Percentiles rank a stretch among this genome's conserved stretches.
Conservation (phyloP, 2,113 vertebrate species). For the Chelonoidis abingdonii region DNA sequence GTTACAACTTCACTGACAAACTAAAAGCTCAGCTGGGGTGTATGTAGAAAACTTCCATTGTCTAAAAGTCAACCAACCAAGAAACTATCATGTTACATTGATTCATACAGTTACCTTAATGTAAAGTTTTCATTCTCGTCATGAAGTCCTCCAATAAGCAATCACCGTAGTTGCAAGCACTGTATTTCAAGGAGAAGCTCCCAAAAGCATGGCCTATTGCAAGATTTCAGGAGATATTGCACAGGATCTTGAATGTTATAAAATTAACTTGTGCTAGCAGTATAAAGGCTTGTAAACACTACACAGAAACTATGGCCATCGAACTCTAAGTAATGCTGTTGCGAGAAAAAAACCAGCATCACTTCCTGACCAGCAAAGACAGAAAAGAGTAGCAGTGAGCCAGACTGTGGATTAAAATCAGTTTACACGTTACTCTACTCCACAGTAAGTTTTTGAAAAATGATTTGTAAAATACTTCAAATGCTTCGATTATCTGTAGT, state of each 20-base stretch:
- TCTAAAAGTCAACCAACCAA: slow-evolving; percentile 36
- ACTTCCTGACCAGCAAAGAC: neutral
- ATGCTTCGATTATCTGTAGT: neutral
- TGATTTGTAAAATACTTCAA: neutral
- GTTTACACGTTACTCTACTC: neutral
- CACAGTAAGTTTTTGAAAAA: neutral
- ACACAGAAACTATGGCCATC: neutral
- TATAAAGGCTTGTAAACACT: neutral
- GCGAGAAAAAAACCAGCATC: neutral
- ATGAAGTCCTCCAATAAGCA: neutral
- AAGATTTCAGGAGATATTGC: neutral
- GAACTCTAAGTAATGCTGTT: neutral
- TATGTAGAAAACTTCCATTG: neutral
- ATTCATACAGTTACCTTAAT: neutral
- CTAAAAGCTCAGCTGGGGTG: rapidly evolving
- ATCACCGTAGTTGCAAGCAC: neutral
- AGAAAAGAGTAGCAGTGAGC: neutral
- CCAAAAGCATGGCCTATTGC: neutral
- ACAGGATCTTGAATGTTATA: neutral
- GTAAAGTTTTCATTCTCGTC: neutral
- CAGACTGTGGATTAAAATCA: neutral
- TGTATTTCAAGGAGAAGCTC: neutral
- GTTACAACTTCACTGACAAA: neutral
- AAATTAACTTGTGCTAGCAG: neutral
- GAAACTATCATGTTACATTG: slow-evolving; percentile 24